phyloP scores from a whole-genome alignment of 2,888 invertebrate species.

The Drosophila falleni region DNA sequence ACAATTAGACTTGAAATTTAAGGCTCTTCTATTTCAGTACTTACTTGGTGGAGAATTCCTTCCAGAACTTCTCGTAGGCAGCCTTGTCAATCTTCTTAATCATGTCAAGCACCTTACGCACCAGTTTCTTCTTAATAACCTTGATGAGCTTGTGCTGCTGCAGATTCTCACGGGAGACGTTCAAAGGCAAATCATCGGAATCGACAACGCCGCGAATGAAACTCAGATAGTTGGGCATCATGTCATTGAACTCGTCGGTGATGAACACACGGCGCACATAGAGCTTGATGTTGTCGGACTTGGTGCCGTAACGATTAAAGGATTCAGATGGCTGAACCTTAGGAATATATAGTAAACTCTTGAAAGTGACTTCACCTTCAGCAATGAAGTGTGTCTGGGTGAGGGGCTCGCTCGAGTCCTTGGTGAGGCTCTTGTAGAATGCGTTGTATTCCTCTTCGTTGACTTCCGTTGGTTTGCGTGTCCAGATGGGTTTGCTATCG shows the following conservation, averaged over 20 bases:
- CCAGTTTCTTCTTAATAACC: conserved; percentile 99
- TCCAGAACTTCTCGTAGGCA: conserved; percentile 98
- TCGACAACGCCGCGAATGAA: conserved; percentile 99
- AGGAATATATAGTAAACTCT: conserved; percentile 97
- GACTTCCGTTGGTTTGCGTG: conserved; percentile 94
- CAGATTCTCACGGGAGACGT: conserved; percentile 98
- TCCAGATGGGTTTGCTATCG: conserved; percentile 99
- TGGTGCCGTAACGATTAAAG: conserved; percentile 98
- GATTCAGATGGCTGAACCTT: conserved; percentile 95
- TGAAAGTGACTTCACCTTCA: conserved; percentile 99
- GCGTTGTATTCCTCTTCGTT: conserved; percentile 95
- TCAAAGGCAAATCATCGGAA: conserved; percentile 98
- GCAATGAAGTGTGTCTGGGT: conserved; percentile 96
- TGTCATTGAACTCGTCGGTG: conserved; percentile 99
- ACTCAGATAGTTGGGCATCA: conserved; percentile 98
- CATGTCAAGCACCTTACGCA: conserved; percentile 99
- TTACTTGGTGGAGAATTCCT: conserved; percentile 98
- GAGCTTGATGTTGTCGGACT: conserved; percentile 97
- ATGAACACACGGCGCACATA: conserved; percentile 99
- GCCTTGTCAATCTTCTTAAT: conserved; percentile 97
- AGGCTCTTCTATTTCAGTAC: conserved; percentile 69
- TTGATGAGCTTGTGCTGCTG: conserved; percentile 99
- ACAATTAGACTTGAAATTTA: not conserved
- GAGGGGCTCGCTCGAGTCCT: conserved; percentile 93
- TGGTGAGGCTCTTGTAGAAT: conserved; percentile 98